A percentile compares a stretch with the other conserved stretches of the same genome.
phyloP scores from a whole-genome alignment of 2,797 vertebrate species.

The Poeciliopsis gracilis region DNA sequence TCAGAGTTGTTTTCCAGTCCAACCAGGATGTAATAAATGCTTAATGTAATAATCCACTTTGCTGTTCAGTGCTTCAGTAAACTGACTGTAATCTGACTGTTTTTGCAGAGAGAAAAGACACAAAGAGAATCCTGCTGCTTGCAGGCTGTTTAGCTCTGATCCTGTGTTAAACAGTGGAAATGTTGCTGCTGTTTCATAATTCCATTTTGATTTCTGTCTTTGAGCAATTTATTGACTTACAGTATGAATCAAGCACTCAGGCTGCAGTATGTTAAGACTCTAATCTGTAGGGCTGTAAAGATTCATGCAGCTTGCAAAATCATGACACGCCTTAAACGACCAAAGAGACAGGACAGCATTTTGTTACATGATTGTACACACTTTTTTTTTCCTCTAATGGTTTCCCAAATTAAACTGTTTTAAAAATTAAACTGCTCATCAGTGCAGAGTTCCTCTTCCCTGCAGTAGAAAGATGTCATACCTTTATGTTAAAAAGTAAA shows the following conservation, averaged over 20 bases:
- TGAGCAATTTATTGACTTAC: neutral
- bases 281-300: neutral
- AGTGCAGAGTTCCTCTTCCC: neutral
- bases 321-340: neutral
- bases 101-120: neutral
- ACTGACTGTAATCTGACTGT: neutral
- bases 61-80: neutral
- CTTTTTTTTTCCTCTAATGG: neutral
- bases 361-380: neutral
- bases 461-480: neutral
- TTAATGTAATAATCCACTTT: conserved; percentile 6
- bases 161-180: neutral
- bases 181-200: neutral
- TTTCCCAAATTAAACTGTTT: neutral
- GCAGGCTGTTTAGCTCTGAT: neutral
- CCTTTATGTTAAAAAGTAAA: neutral
- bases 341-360: neutral
- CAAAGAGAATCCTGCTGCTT: neutral
- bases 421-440: neutral
- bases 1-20: neutral
- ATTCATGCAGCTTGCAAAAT: neutral
- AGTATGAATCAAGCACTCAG: neutral
- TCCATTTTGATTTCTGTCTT: neutral
- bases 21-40: neutral
- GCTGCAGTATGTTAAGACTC: neutral